Evolutionary conservation across 2,113 vertebrate genomes (phyloP).

Genomic region (Baryphthengus martii): DNA sequence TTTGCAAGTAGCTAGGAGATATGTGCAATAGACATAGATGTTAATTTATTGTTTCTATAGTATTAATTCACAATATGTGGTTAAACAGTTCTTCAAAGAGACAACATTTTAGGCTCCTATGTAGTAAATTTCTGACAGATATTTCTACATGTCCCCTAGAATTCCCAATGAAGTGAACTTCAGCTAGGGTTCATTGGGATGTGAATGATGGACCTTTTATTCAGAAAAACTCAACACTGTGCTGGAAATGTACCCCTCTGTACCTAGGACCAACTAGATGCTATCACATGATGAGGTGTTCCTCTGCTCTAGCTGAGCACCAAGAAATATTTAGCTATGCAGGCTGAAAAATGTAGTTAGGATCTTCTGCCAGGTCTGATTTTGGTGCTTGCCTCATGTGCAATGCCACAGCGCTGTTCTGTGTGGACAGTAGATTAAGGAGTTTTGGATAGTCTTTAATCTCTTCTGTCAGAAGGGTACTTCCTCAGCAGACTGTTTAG

Average conservation of each 20-base stretch:
- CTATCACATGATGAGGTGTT: rapidly evolving
- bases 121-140: background rate
- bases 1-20: background rate
- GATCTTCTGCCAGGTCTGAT: background rate
- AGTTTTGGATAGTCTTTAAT: slow-evolving; percentile 34
- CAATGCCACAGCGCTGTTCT: background rate
- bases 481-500: slow-evolving; percentile 25
- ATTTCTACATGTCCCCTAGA: background rate
- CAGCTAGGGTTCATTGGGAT: background rate
- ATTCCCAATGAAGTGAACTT: background rate
- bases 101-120: background rate
- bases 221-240: background rate
- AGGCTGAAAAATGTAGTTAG: background rate
- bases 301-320: background rate
- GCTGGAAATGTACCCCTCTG: background rate
- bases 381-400: background rate
- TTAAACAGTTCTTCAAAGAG: background rate
- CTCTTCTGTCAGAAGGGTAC: slow-evolving; percentile 21
- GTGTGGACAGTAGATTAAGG: slow-evolving; percentile 18
- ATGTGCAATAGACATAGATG: no score
- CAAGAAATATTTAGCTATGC: background rate
- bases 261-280: background rate
- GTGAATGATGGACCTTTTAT: background rate
- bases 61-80: background rate
- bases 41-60: background rate